Evolutionary conservation across 2,888 invertebrate species (phyloP).

Genomic region (Drosophila siamana): DNA sequence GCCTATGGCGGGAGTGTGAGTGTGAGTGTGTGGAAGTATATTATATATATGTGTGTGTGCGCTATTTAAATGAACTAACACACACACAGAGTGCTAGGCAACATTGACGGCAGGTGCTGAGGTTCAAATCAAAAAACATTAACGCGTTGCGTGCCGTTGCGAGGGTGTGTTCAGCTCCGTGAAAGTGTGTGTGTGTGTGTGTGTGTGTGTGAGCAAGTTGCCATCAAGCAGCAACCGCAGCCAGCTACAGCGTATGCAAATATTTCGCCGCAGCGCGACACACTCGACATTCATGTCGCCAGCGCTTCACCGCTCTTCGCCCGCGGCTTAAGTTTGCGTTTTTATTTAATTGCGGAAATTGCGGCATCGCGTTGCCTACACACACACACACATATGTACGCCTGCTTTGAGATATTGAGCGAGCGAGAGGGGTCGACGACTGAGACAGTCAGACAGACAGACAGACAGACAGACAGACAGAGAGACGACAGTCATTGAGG

Average conservation of each 20-base stretch:
- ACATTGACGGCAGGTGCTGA: conserved; percentile 54
- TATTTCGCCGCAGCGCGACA: conserved; percentile 66
- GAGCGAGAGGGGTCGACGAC: neutral
- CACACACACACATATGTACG: conserved; percentile 11
- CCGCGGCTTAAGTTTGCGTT: conserved; percentile 78
- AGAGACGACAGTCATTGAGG: conserved; percentile 37
- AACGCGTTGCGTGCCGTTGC: conserved; percentile 73
- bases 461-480: conserved; percentile 30
- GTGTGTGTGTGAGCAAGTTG: conserved; percentile 50
- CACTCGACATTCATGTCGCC: conserved; percentile 70
- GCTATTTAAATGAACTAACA: conserved; percentile 69
- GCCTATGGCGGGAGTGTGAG: conserved; percentile 44
- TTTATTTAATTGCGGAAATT: conserved; percentile 81
- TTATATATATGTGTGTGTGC: conserved; percentile 34
- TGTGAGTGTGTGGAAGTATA: neutral
- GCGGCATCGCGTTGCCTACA: conserved; percentile 65
- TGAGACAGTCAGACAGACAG: conserved; percentile 26
- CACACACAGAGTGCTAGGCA: conserved; percentile 16
- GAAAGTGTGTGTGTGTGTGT: conserved; percentile 10
- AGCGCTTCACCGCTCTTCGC: conserved; percentile 39
- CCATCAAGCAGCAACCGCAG: conserved; percentile 46
- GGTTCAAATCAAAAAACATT: conserved; percentile 78
- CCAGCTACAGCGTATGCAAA: conserved; percentile 68
- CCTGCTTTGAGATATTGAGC: conserved; percentile 3
- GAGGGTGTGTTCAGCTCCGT: conserved; percentile 40